Percentiles rank a stretch among this genome's conserved stretches.
These are phyloP conservation scores for Pteria penguin DNA, from an alignment of 2,888 invertebrate species.

Conservation along the genomic window DNA sequence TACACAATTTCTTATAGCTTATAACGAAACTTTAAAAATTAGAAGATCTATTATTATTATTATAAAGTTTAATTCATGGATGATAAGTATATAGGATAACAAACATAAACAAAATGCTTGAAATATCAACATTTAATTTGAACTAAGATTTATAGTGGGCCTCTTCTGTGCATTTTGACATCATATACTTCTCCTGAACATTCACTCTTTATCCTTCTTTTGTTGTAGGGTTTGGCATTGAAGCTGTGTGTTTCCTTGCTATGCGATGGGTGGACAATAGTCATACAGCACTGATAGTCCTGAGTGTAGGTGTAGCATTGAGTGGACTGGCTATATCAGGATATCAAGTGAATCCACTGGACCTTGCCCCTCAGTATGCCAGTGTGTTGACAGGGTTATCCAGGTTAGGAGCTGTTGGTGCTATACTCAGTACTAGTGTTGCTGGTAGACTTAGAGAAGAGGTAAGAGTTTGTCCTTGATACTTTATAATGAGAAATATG, in stretches of 20 bases:
- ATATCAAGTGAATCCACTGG: constrained; percentile 67
- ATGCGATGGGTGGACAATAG: constrained; percentile 47
- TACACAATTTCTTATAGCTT: too few relatives aligned
- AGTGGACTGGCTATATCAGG: constrained; percentile 72
- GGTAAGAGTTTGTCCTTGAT: background rate
- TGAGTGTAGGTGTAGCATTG: constrained; percentile 64
- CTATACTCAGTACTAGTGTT: constrained; percentile 52
- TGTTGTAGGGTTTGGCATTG: constrained; percentile 65
- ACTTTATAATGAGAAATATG: background rate
- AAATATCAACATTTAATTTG: too few relatives aligned
- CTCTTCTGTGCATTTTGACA: too few relatives aligned
- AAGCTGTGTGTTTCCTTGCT: constrained; percentile 59
- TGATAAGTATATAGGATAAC: too few relatives aligned
- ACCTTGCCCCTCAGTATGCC: constrained; percentile 63
- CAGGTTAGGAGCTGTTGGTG: constrained; percentile 59
- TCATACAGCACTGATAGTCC: constrained; percentile 45
- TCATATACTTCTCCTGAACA: too few relatives aligned
- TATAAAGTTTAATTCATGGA: too few relatives aligned
- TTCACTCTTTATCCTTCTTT: background rate
- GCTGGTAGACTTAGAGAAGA: background rate
- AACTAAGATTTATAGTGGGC: too few relatives aligned
- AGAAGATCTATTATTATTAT: too few relatives aligned
- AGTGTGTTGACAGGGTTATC: constrained; percentile 62
- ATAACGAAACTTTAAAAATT: too few relatives aligned
- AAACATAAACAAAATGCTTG: too few relatives aligned